These are phyloP conservation scores for Helleia helle DNA, from an alignment of 2,888 invertebrate species.

Conservation along the genomic window DNA sequence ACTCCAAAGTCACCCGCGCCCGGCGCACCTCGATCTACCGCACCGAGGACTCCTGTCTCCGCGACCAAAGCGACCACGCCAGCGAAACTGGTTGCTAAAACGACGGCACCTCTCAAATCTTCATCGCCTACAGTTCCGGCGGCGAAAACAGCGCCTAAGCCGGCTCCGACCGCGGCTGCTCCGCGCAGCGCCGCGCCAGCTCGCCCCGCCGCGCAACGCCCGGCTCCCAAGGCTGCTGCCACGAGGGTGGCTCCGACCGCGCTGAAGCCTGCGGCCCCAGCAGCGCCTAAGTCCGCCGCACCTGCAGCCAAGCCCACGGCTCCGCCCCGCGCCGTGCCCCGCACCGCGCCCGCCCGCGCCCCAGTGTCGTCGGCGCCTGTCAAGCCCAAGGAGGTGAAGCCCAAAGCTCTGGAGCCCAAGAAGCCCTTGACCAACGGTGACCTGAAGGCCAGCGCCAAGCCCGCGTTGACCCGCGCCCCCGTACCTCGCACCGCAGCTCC, in stretches of 20 bases:
- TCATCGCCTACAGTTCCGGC: conserved; percentile 23
- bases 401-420: conserved; percentile 38
- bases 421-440: conserved; percentile 73
- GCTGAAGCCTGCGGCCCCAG: conserved; percentile 27
- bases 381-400: conserved; percentile 28
- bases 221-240: conserved; percentile 29
- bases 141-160: conserved; percentile 32
- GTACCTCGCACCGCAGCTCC: conserved; percentile 27
- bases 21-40: conserved; percentile 22
- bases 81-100: conserved; percentile 32
- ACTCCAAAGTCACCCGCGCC: conserved; percentile 22
- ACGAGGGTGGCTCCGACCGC: conserved; percentile 21
- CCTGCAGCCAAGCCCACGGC: conserved; percentile 26
- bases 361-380: conserved; percentile 21
- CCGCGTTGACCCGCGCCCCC: conserved; percentile 29
- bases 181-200: conserved; percentile 18
- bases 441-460: conserved; percentile 27
- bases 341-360: conserved; percentile 18
- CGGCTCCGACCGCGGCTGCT: conserved; percentile 24
- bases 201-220: conserved; percentile 18
- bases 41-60: conserved; percentile 20
- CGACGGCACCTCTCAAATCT: conserved; percentile 18
- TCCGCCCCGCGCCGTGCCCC: background rate
- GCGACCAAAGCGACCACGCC: conserved; percentile 35
- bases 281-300: conserved; percentile 65